A percentile compares a stretch with the other conserved stretches of the same genome.
phyloP scores from a whole-genome alignment of 23 tunicate genomes.

The Trididemnum miniatum region DNA sequence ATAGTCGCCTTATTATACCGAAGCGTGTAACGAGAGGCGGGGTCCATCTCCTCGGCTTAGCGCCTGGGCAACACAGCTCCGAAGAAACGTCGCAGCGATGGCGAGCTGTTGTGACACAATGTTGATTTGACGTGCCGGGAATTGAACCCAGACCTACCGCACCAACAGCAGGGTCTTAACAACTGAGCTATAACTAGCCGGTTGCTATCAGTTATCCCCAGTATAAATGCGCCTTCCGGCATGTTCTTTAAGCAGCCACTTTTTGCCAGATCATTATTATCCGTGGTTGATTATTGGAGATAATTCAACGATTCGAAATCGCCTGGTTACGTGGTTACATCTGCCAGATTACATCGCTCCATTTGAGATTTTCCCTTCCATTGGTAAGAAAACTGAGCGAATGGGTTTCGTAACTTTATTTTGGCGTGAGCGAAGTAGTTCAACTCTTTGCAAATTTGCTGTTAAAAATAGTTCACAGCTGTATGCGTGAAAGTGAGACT shows the following conservation, averaged over 20 bases:
- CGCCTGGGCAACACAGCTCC: not conserved
- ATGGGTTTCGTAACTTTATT: too few species aligned
- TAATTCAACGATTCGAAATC: slow-evolving; percentile 38
- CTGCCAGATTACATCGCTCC: slow-evolving; percentile 69
- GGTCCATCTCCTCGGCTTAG: not conserved
- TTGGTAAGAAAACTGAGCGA: too few species aligned
- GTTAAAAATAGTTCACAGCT: too few species aligned
- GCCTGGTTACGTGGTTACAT: slow-evolving; percentile 73
- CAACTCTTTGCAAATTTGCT: too few species aligned
- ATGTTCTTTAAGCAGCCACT: too few species aligned
- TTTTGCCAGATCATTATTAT: slow-evolving; percentile 36
- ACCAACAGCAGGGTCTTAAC: not conserved
- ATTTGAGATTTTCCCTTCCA: slow-evolving; percentile 15
- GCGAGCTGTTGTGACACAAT: not conserved
- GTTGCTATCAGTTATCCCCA: too few species aligned
- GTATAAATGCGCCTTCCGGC: too few species aligned
- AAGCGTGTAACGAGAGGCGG: not conserved
- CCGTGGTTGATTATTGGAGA: slow-evolving; percentile 41
- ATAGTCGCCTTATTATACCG: not conserved
- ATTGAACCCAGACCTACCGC: not conserved
- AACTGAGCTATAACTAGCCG: too few species aligned
- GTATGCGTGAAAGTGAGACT: too few species aligned
- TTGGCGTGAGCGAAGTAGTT: too few species aligned
- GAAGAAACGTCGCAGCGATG: not conserved
- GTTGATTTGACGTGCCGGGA: not conserved